Evolutionary conservation across 2,888 invertebrate genomes (phyloP), one percentile per base, ranked within the genome.

Genomic region (Xanthostigma xanthostigma): DNA sequence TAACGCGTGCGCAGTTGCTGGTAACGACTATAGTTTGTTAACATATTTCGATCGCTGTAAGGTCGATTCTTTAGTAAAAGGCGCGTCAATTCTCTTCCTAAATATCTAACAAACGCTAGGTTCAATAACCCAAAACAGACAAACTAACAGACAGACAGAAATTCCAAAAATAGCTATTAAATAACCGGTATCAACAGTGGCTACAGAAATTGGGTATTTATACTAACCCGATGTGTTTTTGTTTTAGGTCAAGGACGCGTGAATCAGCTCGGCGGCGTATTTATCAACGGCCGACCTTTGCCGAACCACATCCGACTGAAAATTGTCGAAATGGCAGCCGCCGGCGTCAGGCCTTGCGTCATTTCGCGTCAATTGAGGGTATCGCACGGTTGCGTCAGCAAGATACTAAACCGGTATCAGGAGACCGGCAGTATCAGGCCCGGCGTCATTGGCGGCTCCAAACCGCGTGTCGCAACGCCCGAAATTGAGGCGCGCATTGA

Each of bases 351-450:
- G 45, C 96, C 96, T 10, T 97, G 96, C 64, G 92, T 94, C 58
- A 97, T 97, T 64, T 93, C 93, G 35, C 75, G 96, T 8, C 92
- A 95, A 63, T 73, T 97, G 38, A 78, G 95, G 13, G 95, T 97
- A n/a, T 93, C 93, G 0, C 96, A 97, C 65, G 96, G 96, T 49
- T 96, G 96, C 68, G 96, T 96, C 50, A 93, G 93, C 47, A 97
- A 97, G 72, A 96, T 96, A 58, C 76, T 96, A 50, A 93, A 92
- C 65, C 79, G 93, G 59, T 94, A 91, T 68, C 90, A 91, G 70
- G 93, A 94, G 71, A 95, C 94, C 43, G 95, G 95, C 48, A 90
- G 89, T 62, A 94, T 95, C 58, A 78, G 92, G 36, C 95, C 95
- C 0, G 95, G 94, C 44, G 91, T 92, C 45, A 92, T 92, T 58